These are phyloP conservation scores for Gymnothorax javanicus DNA, from an alignment of 2,797 vertebrate genomes.

Conservation along the genomic window DNA sequence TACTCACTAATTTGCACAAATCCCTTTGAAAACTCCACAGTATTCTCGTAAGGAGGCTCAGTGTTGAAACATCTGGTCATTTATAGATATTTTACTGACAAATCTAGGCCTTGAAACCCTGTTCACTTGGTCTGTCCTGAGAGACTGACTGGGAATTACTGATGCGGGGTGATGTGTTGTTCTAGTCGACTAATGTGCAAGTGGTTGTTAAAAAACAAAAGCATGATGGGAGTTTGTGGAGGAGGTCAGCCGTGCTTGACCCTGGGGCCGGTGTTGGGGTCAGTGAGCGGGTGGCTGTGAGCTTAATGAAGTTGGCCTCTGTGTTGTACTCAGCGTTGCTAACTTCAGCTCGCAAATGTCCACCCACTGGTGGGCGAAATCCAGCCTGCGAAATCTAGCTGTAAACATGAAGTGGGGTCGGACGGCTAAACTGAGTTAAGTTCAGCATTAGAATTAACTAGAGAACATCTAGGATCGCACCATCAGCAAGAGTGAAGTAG, in stretches of 20 bases:
- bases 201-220: background rate
- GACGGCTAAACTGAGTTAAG: no score
- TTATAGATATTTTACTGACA: background rate
- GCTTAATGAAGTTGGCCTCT: background rate
- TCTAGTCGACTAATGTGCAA: background rate
- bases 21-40: background rate
- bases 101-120: background rate
- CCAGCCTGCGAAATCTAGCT: no score
- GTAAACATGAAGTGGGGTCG: no score
- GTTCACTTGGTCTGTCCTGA: background rate
- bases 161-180: background rate
- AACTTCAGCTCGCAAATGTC: background rate
- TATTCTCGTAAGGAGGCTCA: background rate
- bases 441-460: no score
- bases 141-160: background rate
- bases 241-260: background rate
- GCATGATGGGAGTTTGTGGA: background rate
- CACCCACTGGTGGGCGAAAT: no score
- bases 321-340: background rate
- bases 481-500: no score
- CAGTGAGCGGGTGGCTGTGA: background rate
- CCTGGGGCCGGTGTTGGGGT: background rate
- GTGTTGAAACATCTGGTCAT: background rate
- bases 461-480: no score
- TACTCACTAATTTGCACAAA: background rate